phyloP scores from a whole-genome alignment of 2,797 vertebrate species.

The Dendrocincla fuliginosa region DNA sequence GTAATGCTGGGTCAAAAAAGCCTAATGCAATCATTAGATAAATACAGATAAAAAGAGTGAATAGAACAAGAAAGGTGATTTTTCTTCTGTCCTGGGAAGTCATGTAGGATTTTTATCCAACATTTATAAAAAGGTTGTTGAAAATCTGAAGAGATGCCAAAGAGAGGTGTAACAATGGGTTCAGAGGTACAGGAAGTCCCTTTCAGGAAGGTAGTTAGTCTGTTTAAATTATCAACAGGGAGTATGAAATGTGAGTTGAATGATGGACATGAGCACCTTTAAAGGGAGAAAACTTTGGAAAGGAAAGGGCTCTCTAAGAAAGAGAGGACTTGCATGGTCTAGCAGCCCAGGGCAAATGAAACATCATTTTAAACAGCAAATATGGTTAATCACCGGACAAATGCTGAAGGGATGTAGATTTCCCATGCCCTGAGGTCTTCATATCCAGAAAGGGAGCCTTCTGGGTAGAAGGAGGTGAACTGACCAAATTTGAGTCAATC shows the following conservation, averaged over 20 bases:
- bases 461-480: not conserved
- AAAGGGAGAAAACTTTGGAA: not conserved
- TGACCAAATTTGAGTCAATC: not conserved
- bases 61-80: not conserved
- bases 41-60: not conserved
- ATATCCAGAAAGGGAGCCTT: accelerated
- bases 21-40: not conserved
- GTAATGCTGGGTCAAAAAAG: not conserved
- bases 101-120: not conserved
- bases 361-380: not conserved
- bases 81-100: not conserved
- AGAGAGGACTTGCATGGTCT: not conserved
- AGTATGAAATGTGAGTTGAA: not conserved
- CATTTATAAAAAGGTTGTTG: not conserved
- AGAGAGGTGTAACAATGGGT: not conserved
- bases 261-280: not conserved
- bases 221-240: not conserved
- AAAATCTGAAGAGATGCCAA: not conserved
- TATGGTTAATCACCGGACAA: not conserved
- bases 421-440: not conserved
- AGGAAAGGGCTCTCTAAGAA: not conserved
- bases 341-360: not conserved
- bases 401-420: not conserved
- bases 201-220: not conserved
- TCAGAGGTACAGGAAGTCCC: not conserved